Evolutionary conservation across 2,113 vertebrate genomes (phyloP), one percentile per base, ranked within the genome.

Genomic region (Planiliza haematocheilus): DNA sequence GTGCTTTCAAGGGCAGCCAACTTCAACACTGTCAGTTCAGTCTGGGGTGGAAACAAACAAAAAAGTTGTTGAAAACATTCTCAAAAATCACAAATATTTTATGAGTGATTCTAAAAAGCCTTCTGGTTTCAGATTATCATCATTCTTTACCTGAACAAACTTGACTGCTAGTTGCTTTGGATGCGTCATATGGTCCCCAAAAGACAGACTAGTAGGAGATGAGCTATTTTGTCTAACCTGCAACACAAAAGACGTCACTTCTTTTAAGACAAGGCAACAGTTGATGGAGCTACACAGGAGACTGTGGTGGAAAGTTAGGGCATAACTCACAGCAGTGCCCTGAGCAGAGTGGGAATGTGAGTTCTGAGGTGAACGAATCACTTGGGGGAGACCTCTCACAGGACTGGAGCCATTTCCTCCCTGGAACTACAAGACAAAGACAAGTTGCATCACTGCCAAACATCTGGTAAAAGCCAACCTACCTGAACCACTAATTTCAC

Each of bases 1-100:
- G 96, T 99, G 95, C 95, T 99, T 96, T 99, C 98, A 92, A 99
- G 95, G 90, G 97, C 95, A 93, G 97, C 97, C 94, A 99, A 90
- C 93, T 99, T 99, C 89, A 97, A 90, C 93, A 97, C 96, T 78
- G 97, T 99, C 81, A 99, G 95, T 92, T 99, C 98, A 90, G 98
- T 99, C 98, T 99, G 83, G 7, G 78, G 69, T 7, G 57, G 56
- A 58, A 39, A 68, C 7, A 64, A 73, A 11, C 34, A 48, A 46
- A 63, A 10, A 16, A 24, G 7, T 5, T 1, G 12, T 69, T 58
- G 49, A 58, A 77, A 63, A 21, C 1, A 16, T 8, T 2, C 3
- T 10, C 4, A 21, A 16, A 36, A 53, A 21, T 36, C 10, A 48
- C 7, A 42, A 41, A 65, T 21, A 52, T 21, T 42, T 38, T 2